Base-by-base conservation (phyloP, 2,888 invertebrate species). In the Trachelus stipa region DNA sequence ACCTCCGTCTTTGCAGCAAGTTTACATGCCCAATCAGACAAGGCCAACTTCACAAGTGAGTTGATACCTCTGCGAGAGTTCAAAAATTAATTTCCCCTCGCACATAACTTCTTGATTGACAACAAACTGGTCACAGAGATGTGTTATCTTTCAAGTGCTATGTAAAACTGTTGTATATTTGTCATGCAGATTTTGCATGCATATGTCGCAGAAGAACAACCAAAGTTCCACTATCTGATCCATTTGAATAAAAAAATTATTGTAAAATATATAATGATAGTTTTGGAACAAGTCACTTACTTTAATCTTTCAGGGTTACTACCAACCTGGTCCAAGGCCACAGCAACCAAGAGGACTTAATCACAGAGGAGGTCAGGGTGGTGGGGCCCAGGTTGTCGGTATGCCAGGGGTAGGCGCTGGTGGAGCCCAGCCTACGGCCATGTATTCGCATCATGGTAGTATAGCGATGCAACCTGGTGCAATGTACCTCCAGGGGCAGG, bases 331-430 rank as follows among this genome's bases (percentile, higher is more conserved):
- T 76, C 87, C 88, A 12, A 88, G 91, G 80, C 86, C 87, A 3
- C 90, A 89, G 79, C 89, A 87, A 74, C 85, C 88, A 33, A 86
- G 91, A 79, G 85, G 85, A 79, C 82, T 90, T 34, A 85, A 80
- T 77, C 91, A 91, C 79, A 87, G 91, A 81, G 85, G 85, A 69
- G 86, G 85, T 75, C 90, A 89, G 78, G 88, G 88, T 4, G 86
- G 87, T 12, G 86, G 86, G 35, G 73, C 83, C 68, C 87, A 88
- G 79, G 88, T 88, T 35, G 88, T 90, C 12, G 87, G 88, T 33
- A 88, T 90, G 79, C 85, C 87, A 79, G 85, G 87, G 12, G 88
- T 88, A 0, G 87, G 88, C 37, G 87, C 85, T 69, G 87, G 87
- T 73, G 85, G 88, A 69, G 88, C 88, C 73, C 90, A 90, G 76